A percentile compares a stretch with the other conserved stretches of the same genome.
phyloP scores from a whole-genome alignment of 92 coral and sea anemone genomes.

The Umimayanthus kanabou region DNA sequence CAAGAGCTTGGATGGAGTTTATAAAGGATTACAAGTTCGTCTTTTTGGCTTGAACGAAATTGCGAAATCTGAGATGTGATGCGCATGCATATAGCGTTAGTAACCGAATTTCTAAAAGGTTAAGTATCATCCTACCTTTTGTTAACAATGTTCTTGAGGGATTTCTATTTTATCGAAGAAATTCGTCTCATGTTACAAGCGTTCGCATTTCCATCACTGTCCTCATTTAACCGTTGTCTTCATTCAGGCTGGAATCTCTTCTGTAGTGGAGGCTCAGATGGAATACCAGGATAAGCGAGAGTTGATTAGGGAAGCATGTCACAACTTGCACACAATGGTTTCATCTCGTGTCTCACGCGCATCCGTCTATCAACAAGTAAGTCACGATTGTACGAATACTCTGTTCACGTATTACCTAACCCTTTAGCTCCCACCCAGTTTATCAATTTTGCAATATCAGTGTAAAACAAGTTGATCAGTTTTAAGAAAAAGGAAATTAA shows the following conservation, averaged over 20 bases:
- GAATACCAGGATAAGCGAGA: conserved; percentile 63
- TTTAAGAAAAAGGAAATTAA: too few relatives aligned
- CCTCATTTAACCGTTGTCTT: not conserved
- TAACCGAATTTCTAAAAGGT: not conserved
- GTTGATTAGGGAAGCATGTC: conserved; percentile 63
- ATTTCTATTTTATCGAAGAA: not conserved
- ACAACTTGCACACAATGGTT: conserved; percentile 36
- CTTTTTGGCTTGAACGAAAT: too few relatives aligned
- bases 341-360: not conserved
- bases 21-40: too few relatives aligned
- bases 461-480: too few relatives aligned
- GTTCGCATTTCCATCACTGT: too few relatives aligned
- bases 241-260: conserved; percentile 56
- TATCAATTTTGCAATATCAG: too few relatives aligned
- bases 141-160: not conserved
- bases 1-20: too few relatives aligned
- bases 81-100: not conserved
- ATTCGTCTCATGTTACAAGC: not conserved
- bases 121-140: not conserved
- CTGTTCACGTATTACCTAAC: too few relatives aligned
- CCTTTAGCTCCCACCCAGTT: too few relatives aligned
- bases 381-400: not conserved
- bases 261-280: conserved; percentile 53
- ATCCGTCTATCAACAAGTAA: conserved; percentile 9
- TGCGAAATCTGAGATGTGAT: not conserved